Conservation (phyloP, 2,797 vertebrate species). For the Pseudochirops corinnae region DNA sequence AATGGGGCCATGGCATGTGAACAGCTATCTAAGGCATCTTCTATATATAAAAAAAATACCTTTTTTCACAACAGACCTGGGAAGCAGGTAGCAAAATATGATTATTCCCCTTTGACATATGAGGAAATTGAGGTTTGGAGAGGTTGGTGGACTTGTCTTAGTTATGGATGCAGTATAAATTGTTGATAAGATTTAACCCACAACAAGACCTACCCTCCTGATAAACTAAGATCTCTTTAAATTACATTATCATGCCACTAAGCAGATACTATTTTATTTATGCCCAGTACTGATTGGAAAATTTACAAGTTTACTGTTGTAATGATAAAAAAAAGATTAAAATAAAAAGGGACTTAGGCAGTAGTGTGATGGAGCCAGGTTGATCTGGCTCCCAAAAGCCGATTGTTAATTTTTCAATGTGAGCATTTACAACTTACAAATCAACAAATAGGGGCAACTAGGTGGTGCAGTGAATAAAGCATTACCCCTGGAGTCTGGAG, state of each 20-base stretch:
- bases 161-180: not conserved
- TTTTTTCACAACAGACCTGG: not conserved
- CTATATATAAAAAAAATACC: not conserved
- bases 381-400: not conserved
- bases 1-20: not conserved
- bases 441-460: not conserved
- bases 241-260: not conserved
- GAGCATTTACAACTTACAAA: not conserved
- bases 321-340: not conserved
- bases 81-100: not conserved
- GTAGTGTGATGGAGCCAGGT: not conserved
- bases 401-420: not conserved
- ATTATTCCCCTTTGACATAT: not conserved
- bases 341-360: not conserved
- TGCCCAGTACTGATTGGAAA: not conserved
- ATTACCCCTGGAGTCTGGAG: too few species aligned
- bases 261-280: not conserved
- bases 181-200: not conserved
- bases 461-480: too few species aligned
- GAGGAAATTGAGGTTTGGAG: not conserved
- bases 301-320: not conserved
- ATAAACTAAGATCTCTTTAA: not conserved
- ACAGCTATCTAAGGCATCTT: not conserved
- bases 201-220: not conserved
- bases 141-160: not conserved